Evolutionary conservation across 92 coral and sea anemone species (phyloP), one percentile per base, ranked within the genome.

Genomic region (Montipora capitata): DNA sequence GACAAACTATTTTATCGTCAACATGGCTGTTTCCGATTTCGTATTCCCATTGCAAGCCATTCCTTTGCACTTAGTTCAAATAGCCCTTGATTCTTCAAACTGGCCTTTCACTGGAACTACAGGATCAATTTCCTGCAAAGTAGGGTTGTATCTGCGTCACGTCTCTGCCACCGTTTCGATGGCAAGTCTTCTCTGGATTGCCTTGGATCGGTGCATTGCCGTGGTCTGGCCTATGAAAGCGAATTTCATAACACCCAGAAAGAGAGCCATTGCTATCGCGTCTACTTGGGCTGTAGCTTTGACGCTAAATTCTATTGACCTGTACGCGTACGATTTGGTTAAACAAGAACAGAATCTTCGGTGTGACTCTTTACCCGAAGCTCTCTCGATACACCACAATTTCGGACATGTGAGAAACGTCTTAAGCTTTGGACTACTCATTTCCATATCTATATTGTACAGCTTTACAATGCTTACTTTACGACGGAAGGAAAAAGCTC

Each of bases 21-120:
- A 72, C 43, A 72, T 72, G 58, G 76, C 76, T 10, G 76, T 72
- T 14, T 72, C 76, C 9, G 76, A 72, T 35, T 72, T 72, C 14
- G 38, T 43, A 1, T 72, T 13, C 17, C 76, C 76, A 45, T 17
- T 72, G 8, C 38, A n/a, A 44, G 38, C 57, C 17, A 44, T 72
- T 44, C 76, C 58, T 4, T 8, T 43, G 17, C 7, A 12, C 76
- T 15, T 72, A 35, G 41, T 4, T 14, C 12, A 42, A 10, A 43
- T 42, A 8, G 58, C 38, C 5, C 8, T 12, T 38, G 4, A 7
- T 7, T 15, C 58, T 14, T 42, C 1, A 35, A 9, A 72, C n/a
- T 72, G 76, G 76, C 57, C 40, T 4, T 9, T 43, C 57, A 11
- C 13, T 3, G 76, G 76, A 4, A 43, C 51, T 16, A 38, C 39